Base-by-base conservation (phyloP, 2,888 invertebrate species). In the Thymelicus sylvestris region DNA sequence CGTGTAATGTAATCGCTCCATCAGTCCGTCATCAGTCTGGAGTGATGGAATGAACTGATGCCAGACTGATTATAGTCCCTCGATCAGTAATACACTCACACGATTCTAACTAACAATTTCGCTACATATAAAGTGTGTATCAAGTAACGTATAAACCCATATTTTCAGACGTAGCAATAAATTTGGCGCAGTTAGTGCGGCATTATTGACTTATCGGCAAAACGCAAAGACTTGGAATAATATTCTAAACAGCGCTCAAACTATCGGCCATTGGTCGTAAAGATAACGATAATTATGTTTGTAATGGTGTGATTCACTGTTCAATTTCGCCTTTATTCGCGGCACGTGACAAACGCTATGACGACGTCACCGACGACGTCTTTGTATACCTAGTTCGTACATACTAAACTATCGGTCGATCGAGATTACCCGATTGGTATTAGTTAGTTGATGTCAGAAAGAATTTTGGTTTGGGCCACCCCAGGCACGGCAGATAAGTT, bases 201-300 rank as follows among this genome's bases (percentile, higher is more conserved):
- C 38, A 48, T 69, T 62, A 69, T 69, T 69, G 69, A 69, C 63
- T 63, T 67, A 72, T 72, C 67, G 63, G 64, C 66, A 64, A 63
- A 47, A 61, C 55, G 66, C 66, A 71, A 75, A 75, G 74, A 74
- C 72, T 72, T 71, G 63, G 73, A 71, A 73, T 73, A 73, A 75
- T 74, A 74, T 72, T 66, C 71, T 71, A 65, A 71, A 71, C 66
- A 82, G 80, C 83, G 81, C 83, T 71, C 73, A 75, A 78, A 78
- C 78, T 78, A 80, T 78, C 74, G 75, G 80, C 80, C 82, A 85
- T 83, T 83, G 86, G 83, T 87, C 88, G 85, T 91, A 91, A 91
- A 91, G 91, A 92, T 92, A 89, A 89, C 83, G 85, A 80, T 89
- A 88, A 90, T 91, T 87, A 86, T 83, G 83, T 87, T 88, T 82